A percentile compares a stretch with the other conserved stretches of the same genome.
phyloP scores from a whole-genome alignment of 1,140 invertebrate genomes.

The Prorops nasuta region DNA sequence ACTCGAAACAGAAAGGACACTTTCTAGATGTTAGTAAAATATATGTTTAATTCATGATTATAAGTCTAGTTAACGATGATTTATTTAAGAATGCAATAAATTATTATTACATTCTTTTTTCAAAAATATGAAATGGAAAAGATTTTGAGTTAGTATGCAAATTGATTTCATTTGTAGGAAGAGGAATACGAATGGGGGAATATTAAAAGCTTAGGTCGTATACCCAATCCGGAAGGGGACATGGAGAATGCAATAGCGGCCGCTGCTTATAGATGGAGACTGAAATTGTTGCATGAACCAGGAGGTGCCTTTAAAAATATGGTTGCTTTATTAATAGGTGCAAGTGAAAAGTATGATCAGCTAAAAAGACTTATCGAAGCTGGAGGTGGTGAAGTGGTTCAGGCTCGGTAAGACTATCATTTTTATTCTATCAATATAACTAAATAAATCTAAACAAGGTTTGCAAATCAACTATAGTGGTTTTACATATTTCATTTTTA shows the following conservation, averaged over 20 bases:
- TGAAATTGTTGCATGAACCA: conserved; percentile 38
- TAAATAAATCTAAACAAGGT: no score
- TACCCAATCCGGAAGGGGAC: conserved; percentile 47
- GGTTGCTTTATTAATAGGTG: conserved; percentile 69
- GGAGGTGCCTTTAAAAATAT: conserved; percentile 68
- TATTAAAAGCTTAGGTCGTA: conserved; percentile 56
- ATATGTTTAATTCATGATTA: background rate
- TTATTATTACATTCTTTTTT: no score
- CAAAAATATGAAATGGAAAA: no score
- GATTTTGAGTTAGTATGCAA: conserved; percentile 4
- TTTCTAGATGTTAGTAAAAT: conserved; percentile 67
- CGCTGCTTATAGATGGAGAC: conserved; percentile 68
- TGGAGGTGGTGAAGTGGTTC: conserved; percentile 68
- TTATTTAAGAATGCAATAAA: no score
- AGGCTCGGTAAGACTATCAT: conserved; percentile 53
- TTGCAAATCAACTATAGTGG: background rate
- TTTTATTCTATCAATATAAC: no score
- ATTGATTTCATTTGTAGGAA: conserved; percentile 59
- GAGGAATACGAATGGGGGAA: conserved; percentile 78
- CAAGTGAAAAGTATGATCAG: conserved; percentile 61
- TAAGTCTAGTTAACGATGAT: no score
- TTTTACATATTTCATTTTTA: background rate
- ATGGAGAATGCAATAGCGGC: conserved; percentile 57
- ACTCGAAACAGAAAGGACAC: conserved; percentile 61
- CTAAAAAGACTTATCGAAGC: conserved; percentile 70